These are phyloP conservation scores for Ditylenchus dipsaci DNA, from an alignment of 1,140 invertebrate species.

Conservation along the genomic window DNA sequence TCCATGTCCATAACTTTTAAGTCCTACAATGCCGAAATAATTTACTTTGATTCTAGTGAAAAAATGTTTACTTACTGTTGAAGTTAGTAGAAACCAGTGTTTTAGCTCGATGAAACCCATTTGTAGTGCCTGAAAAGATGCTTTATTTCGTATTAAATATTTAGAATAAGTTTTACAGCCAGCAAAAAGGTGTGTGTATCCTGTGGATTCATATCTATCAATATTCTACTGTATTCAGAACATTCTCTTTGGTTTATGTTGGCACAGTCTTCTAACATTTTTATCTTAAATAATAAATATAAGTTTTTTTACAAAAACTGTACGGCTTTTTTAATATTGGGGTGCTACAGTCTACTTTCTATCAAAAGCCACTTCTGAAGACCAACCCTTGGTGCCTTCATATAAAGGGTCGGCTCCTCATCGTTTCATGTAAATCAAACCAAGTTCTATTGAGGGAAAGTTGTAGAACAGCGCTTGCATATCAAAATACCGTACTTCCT, in stretches of 20 bases:
- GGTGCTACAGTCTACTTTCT: too few species aligned
- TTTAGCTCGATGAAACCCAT: conserved; percentile 57
- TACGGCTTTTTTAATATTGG: too few species aligned
- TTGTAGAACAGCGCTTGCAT: too few species aligned
- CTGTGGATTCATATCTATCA: conserved; percentile 52
- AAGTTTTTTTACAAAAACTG: too few species aligned
- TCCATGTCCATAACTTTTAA: conserved; percentile 54
- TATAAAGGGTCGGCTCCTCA: too few species aligned
- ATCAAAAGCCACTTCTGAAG: too few species aligned
- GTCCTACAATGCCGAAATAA: conserved; percentile 32
- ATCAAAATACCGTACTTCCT: too few species aligned
- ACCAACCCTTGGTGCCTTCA: too few species aligned
- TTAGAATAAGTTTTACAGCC: conserved; percentile 34
- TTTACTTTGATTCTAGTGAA: conserved; percentile 14
- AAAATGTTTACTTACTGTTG: conserved; percentile 38
- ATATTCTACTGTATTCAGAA: conserved; percentile 48
- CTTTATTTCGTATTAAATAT: not conserved
- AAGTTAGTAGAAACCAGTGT: conserved; percentile 56
- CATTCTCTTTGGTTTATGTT: conserved; percentile 45
- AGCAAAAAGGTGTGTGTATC: conserved; percentile 52
- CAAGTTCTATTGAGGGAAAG: too few species aligned
- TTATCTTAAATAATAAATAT: conserved; percentile 30
- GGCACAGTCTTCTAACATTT: conserved; percentile 49
- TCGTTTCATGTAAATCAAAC: too few species aligned
- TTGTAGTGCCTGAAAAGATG: conserved; percentile 47